These are phyloP conservation scores for Lampris megalopsis DNA, from an alignment of 2,113 vertebrate genomes.

Conservation along the genomic window DNA sequence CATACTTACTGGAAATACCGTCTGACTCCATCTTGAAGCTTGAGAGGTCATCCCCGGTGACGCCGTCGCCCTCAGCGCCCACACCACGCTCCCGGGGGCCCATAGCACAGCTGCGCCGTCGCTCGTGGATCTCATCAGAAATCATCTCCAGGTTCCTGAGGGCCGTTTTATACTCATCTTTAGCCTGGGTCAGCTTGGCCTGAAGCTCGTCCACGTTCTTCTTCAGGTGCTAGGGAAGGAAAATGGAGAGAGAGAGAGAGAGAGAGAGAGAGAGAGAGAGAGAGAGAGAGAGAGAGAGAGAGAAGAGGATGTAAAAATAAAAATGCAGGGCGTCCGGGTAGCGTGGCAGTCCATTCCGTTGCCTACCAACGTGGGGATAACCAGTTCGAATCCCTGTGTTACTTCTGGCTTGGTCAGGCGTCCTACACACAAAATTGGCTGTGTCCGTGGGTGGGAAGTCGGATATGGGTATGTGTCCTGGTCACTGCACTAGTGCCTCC, in stretches of 20 bases:
- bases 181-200: slow-evolving; percentile 89
- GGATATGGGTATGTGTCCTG: too few relatives aligned
- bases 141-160: slow-evolving; percentile 96
- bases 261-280: too few relatives aligned
- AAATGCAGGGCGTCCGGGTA: too few relatives aligned
- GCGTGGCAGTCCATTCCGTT: too few relatives aligned
- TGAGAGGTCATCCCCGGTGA: slow-evolving; percentile 82
- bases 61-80: slow-evolving; percentile 86
- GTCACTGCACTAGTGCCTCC: too few relatives aligned
- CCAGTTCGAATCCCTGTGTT: too few relatives aligned
- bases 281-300: too few relatives aligned
- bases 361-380: too few relatives aligned
- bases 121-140: slow-evolving; percentile 96
- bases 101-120: slow-evolving; percentile 87
- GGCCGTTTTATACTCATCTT: slow-evolving; percentile 93
- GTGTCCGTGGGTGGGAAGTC: too few relatives aligned
- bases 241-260: neutral
- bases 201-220: slow-evolving; percentile 95
- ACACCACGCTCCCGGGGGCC: slow-evolving; percentile 92
- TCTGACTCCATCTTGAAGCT: slow-evolving; percentile 87
- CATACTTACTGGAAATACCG: slow-evolving; percentile 89
- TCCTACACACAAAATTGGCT: too few relatives aligned
- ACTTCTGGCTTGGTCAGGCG: too few relatives aligned
- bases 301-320: too few relatives aligned
- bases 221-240: slow-evolving; percentile 89